Conservation (phyloP, 2,113 vertebrate genomes). For the Pteropus alecto region DNA sequence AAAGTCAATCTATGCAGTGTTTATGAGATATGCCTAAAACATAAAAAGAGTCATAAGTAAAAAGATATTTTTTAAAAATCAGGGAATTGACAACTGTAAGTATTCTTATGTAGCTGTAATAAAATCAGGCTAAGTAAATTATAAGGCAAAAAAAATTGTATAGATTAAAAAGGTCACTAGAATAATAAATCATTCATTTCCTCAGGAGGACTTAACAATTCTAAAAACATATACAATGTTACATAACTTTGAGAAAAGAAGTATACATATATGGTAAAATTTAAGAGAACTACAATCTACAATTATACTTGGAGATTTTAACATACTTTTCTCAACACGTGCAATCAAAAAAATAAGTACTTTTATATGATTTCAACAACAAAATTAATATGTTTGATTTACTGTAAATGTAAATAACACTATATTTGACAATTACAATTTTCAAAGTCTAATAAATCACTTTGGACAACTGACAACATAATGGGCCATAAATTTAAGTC, state of each 20-base stretch:
- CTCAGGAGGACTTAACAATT: neutral
- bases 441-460: neutral
- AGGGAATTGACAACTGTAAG: neutral
- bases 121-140: neutral
- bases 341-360: neutral
- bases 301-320: neutral
- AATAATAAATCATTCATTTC: neutral
- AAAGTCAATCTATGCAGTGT: neutral
- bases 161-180: neutral
- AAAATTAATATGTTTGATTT: neutral
- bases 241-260: neutral
- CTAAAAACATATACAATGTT: constrained; percentile 1
- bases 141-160: neutral
- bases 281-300: neutral
- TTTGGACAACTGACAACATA: neutral
- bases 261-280: neutral
- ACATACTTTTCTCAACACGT: neutral
- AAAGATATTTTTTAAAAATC: neutral
- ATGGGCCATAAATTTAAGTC: neutral
- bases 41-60: neutral
- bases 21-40: neutral
- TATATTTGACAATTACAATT: neutral
- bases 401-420: neutral
- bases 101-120: neutral
- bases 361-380: neutral